These are phyloP conservation scores for Caenorhabditis wallacei DNA, from an alignment of 2,888 invertebrate species.

Conservation along the genomic window DNA sequence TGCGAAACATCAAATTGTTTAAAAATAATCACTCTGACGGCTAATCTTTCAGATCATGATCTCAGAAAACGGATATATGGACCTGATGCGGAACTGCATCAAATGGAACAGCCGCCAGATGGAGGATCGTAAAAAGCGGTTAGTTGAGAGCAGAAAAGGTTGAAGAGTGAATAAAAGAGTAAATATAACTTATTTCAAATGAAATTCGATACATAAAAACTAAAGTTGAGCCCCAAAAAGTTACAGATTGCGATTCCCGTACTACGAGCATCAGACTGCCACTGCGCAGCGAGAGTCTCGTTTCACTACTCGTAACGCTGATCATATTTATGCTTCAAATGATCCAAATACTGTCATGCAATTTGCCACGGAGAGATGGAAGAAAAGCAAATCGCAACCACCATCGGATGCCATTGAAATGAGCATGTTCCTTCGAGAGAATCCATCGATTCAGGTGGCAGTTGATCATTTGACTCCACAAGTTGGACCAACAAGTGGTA, in stretches of 20 bases:
- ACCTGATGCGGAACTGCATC: conserved; percentile 81
- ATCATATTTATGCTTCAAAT: conserved; percentile 70
- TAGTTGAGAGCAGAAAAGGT: not conserved
- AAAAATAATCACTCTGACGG: conserved; percentile 27
- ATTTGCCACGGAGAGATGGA: conserved; percentile 79
- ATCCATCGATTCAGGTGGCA: conserved; percentile 75
- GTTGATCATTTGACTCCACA: conserved; percentile 67
- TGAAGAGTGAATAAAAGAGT: not conserved
- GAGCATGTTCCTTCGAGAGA: conserved; percentile 79
- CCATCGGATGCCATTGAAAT: conserved; percentile 79
- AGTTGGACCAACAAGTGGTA: conserved; percentile 26
- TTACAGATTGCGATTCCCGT: conserved; percentile 70
- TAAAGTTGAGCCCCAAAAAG: conserved; percentile 14
- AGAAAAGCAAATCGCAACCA: conserved; percentile 70
- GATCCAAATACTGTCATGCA: conserved; percentile 75
- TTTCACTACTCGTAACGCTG: conserved; percentile 70
- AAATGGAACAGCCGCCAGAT: conserved; percentile 79
- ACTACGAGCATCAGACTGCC: conserved; percentile 82
- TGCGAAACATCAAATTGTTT: conserved; percentile 10
- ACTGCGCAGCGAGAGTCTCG: conserved; percentile 77
- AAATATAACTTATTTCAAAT: no score
- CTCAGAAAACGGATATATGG: conserved; percentile 78
- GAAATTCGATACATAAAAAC: not conserved
- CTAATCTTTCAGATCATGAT: conserved; percentile 70
- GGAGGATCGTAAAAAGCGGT: conserved; percentile 74